Evolutionary conservation across 2,113 vertebrate genomes (phyloP).

Genomic region (Pavo muticus): DNA sequence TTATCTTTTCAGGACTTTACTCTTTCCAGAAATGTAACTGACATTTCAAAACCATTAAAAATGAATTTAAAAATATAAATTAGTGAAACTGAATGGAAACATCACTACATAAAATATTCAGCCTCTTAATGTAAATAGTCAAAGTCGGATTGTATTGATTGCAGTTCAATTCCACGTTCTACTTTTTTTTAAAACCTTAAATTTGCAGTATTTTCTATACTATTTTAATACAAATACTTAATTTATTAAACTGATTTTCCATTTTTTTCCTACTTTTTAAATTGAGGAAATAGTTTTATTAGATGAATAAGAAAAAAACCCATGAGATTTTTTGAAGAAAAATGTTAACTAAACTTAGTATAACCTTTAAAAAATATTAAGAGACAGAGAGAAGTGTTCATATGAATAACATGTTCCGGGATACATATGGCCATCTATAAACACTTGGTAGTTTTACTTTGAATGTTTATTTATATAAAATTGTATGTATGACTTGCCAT

Average conservation of each 20-base stretch:
- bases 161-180: background rate
- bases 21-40: background rate
- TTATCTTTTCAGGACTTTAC: background rate
- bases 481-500: background rate
- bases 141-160: accelerated
- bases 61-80: accelerated
- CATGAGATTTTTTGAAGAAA: background rate
- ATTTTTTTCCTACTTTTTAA: background rate
- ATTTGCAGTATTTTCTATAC: accelerated
- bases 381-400: background rate
- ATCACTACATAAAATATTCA: accelerated
- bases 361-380: background rate
- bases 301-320: background rate
- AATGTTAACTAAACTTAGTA: background rate
- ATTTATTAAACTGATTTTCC: background rate
- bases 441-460: background rate
- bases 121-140: background rate
- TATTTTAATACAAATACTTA: background rate
- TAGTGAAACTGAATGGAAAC: background rate
- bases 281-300: background rate
- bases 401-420: background rate
- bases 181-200: background rate
- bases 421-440: background rate
- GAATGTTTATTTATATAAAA: conserved; percentile 55
- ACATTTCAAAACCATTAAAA: background rate